Percentiles rank a stretch among this genome's conserved stretches.
Evolutionary conservation across 2,113 vertebrate species (phyloP).

Genomic region (Nicator chloris): DNA sequence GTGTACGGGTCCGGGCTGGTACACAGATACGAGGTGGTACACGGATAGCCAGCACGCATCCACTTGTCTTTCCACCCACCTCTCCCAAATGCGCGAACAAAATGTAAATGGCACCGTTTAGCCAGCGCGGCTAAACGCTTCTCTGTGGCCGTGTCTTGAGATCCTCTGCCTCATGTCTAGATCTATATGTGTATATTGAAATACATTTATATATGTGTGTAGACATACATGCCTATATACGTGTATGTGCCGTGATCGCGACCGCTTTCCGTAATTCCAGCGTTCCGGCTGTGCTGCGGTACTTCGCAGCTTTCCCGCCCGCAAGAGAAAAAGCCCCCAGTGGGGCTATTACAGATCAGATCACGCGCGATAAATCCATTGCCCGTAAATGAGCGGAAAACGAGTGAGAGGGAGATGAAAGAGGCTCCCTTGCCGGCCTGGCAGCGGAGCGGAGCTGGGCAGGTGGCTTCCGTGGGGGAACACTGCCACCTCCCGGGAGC

Average conservation of each 20-base stretch:
- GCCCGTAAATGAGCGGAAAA: background rate
- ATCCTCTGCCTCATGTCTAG: background rate
- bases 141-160: background rate
- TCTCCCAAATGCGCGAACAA: background rate
- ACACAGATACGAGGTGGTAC: no score
- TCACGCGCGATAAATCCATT: background rate
- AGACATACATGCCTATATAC: rapidly evolving
- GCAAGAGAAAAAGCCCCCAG: background rate
- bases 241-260: background rate
- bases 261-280: background rate
- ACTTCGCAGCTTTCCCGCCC: background rate
- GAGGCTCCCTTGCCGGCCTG: background rate
- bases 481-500: conserved; percentile 73
- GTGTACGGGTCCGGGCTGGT: background rate
- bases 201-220: rapidly evolving
- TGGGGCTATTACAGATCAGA: background rate
- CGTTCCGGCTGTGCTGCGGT: background rate
- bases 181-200: rapidly evolving
- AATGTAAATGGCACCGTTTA: background rate
- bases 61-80: background rate
- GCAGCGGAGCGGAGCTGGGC: background rate
- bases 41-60: no score
- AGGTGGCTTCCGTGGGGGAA: conserved; percentile 39
- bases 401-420: background rate
- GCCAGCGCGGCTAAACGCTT: background rate